Conservation (phyloP, 1,140 invertebrate genomes). For the Glomeris maerens region DNA sequence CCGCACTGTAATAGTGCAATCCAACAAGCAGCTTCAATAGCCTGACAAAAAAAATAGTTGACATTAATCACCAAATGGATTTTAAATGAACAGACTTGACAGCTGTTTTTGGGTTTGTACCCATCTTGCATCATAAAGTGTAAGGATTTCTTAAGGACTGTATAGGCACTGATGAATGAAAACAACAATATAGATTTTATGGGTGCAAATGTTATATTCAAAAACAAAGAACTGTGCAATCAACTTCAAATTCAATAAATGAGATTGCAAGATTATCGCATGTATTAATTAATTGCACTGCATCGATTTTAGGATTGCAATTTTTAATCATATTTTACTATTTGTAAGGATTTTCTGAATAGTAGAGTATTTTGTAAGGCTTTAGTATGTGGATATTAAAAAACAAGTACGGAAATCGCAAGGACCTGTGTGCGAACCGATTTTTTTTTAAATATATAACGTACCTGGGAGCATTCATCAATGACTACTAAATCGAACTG, state of each 20-base stretch:
- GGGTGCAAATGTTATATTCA: no score
- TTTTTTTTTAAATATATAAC: conserved; percentile 1
- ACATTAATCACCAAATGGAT: neutral
- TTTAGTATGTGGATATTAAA: neutral
- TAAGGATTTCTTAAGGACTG: neutral
- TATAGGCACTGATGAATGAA: no score
- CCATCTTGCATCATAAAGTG: neutral
- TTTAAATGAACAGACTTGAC: neutral
- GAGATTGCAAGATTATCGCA: no score
- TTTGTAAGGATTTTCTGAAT: neutral
- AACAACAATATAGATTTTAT: no score
- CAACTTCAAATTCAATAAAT: no score
- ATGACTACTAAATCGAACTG: conserved; percentile 44
- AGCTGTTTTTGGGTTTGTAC: neutral
- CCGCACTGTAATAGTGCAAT: conserved; percentile 37
- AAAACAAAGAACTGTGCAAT: no score
- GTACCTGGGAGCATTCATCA: conserved; percentile 45
- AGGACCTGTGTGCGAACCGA: neutral
- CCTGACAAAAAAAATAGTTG: conserved; percentile 25
- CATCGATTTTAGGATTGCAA: no score
- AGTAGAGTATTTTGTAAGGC: neutral
- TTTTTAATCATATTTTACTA: neutral
- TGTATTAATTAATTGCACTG: no score
- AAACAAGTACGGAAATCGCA: neutral
- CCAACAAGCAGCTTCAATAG: conserved; percentile 46